Percentiles rank a stretch among this genome's conserved stretches.
phyloP scores from a whole-genome alignment of 1,140 invertebrate species.

The Contarinia nasturtii region DNA sequence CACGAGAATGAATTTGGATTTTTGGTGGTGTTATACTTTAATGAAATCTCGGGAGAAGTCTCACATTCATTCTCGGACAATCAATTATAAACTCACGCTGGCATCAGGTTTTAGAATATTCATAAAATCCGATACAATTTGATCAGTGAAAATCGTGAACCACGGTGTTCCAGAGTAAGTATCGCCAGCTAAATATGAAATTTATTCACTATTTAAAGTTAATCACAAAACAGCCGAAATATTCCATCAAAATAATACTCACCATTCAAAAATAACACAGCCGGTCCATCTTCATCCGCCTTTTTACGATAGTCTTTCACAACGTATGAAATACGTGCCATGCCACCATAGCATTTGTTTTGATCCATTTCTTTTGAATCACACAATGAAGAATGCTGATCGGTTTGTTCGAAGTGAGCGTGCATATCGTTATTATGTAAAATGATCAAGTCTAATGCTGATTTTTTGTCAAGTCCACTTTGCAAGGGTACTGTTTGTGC shows the following conservation, averaged over 20 bases:
- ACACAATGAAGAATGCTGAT: slow-evolving; percentile 42
- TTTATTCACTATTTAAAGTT: too few relatives aligned
- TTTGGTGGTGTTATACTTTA: too few relatives aligned
- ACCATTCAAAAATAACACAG: slow-evolving; percentile 62
- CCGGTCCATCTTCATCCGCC: slow-evolving; percentile 28
- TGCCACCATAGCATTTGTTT: slow-evolving; percentile 61
- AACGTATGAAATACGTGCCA: slow-evolving; percentile 49
- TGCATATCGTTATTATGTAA: slow-evolving; percentile 86
- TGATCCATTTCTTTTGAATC: slow-evolving; percentile 27
- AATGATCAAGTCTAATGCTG: slow-evolving; percentile 37
- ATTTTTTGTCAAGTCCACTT: not conserved
- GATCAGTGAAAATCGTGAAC: slow-evolving; percentile 61
- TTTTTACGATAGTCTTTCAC: slow-evolving; percentile 26
- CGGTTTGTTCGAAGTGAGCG: slow-evolving; percentile 61
- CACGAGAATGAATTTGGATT: too few relatives aligned
- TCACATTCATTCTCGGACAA: too few relatives aligned
- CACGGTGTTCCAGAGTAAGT: slow-evolving; percentile 73
- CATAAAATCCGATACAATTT: slow-evolving; percentile 52
- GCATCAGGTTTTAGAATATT: slow-evolving; percentile 61
- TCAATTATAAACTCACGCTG: slow-evolving; percentile 66
- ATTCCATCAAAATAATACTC: too few relatives aligned
- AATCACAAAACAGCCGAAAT: too few relatives aligned
- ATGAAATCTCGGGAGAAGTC: too few relatives aligned
- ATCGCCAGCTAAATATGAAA: not conserved
- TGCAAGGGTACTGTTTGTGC: too few relatives aligned